These are phyloP conservation scores for Synanthedon vespiformis DNA, from an alignment of 2,888 invertebrate species.

Conservation along the genomic window DNA sequence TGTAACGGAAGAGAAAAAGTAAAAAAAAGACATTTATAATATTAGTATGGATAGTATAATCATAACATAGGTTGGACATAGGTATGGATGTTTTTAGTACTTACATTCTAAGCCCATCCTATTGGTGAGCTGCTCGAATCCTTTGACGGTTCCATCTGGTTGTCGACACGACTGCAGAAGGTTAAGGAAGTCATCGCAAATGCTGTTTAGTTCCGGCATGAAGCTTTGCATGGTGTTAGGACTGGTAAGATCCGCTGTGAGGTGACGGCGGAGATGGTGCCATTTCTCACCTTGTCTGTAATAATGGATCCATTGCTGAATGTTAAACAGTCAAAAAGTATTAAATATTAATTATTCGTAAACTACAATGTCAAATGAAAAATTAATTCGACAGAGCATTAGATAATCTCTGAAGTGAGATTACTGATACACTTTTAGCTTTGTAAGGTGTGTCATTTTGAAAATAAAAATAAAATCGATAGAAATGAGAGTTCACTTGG, in stretches of 20 bases:
- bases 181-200: conserved; percentile 82
- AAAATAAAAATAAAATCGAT: too few relatives aligned
- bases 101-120: conserved; percentile 84
- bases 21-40: too few relatives aligned
- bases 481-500: too few relatives aligned
- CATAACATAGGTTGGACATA: too few relatives aligned
- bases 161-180: conserved; percentile 71
- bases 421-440: too few relatives aligned
- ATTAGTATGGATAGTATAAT: too few relatives aligned
- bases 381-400: too few relatives aligned
- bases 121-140: conserved; percentile 81
- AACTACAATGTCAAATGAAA: too few relatives aligned
- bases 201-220: conserved; percentile 78
- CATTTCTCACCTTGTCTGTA: conserved; percentile 82
- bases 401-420: too few relatives aligned
- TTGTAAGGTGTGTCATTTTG: too few relatives aligned
- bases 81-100: conserved; percentile 19
- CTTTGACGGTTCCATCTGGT: conserved; percentile 58
- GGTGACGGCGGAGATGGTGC: conserved; percentile 77
- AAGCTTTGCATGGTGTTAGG: conserved; percentile 81
- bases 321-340: background rate
- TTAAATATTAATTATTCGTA: too few relatives aligned
- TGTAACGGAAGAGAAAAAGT: too few relatives aligned
- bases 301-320: background rate
- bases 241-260: conserved; percentile 82